phyloP scores from a whole-genome alignment of 2,797 vertebrate species.

The Carapus acus region DNA sequence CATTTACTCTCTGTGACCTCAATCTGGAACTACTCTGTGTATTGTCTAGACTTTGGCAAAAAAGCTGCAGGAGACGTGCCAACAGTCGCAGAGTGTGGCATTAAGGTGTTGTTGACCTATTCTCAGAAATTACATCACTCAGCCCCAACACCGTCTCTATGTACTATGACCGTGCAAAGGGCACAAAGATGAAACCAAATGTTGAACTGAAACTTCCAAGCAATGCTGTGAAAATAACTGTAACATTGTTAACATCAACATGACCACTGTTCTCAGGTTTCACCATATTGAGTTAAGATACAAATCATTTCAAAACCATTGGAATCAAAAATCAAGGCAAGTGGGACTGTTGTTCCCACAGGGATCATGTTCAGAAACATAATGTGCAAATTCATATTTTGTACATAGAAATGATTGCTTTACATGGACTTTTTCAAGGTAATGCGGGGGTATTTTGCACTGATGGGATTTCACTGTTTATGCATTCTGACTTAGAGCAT shows the following conservation, averaged over 20 bases:
- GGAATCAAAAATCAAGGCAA: constrained; percentile 6
- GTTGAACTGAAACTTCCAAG: constrained; percentile 11
- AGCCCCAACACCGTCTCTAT: constrained; percentile 33
- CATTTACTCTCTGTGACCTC: constrained; percentile 39
- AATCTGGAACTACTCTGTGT: constrained; percentile 28
- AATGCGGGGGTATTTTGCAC: constrained; percentile 25
- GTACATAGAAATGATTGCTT: constrained; percentile 11
- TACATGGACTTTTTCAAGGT: constrained; percentile 14
- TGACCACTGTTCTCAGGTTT: constrained; percentile 35
- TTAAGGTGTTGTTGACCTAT: constrained; percentile 55
- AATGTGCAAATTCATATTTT: too few species aligned
- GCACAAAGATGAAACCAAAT: constrained; percentile 35
- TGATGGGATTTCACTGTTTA: constrained; percentile 33
- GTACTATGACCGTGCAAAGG: constrained; percentile 8
- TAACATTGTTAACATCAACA: too few species aligned
- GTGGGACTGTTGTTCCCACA: too few species aligned
- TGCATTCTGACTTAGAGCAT: constrained; percentile 37
- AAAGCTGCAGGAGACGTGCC: constrained; percentile 14
- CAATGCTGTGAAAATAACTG: constrained; percentile 32
- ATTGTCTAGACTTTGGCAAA: constrained; percentile 37
- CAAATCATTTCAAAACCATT: constrained; percentile 10
- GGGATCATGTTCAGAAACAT: too few species aligned
- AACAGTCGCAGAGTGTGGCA: constrained; percentile 32
- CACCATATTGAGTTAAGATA: constrained; percentile 17
- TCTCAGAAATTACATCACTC: constrained; percentile 57